These are phyloP conservation scores for Drosophila mimica DNA, from an alignment of 2,888 invertebrate genomes.

Conservation along the genomic window DNA sequence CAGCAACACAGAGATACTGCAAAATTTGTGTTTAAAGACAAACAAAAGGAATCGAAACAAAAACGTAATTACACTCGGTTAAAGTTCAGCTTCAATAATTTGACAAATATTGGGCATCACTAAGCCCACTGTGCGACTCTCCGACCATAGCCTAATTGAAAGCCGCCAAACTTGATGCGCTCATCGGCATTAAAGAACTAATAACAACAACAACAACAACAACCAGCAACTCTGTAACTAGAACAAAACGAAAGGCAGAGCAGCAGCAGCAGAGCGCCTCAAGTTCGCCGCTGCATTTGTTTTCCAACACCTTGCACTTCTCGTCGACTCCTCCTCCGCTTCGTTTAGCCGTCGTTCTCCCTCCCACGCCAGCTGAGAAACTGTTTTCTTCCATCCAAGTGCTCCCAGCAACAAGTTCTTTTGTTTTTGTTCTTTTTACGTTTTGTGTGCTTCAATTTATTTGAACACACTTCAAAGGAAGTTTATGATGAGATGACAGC, in stretches of 20 bases:
- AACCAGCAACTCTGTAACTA: slow-evolving; percentile 4
- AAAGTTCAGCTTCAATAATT: background rate
- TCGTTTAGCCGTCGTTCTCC: background rate
- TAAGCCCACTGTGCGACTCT: background rate
- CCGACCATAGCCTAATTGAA: slow-evolving; percentile 32
- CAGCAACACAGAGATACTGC: background rate
- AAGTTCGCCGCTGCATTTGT: slow-evolving; percentile 49
- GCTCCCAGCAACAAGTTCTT: slow-evolving; percentile 40
- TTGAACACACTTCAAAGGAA: slow-evolving; percentile 41
- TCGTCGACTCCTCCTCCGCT: background rate
- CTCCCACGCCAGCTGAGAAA: slow-evolving; percentile 11
- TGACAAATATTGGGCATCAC: background rate
- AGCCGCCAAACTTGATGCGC: slow-evolving; percentile 49
- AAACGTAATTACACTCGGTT: background rate
- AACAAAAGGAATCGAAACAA: background rate
- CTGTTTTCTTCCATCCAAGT: slow-evolving; percentile 1
- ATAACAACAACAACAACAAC: slow-evolving; percentile 16
- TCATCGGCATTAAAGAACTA: slow-evolving; percentile 47
- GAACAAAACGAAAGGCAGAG: slow-evolving; percentile 5
- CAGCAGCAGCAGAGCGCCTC: slow-evolving; percentile 16
- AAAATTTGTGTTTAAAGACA: background rate
- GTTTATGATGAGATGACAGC: slow-evolving; percentile 45
- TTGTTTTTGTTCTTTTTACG: slow-evolving; percentile 7
- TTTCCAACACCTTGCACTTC: slow-evolving; percentile 43
- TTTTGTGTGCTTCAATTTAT: slow-evolving; percentile 18